Evolutionary conservation across 2,888 invertebrate genomes (phyloP), one percentile per base, ranked within the genome.

Genomic region (Pachycephus smyrnensis): DNA sequence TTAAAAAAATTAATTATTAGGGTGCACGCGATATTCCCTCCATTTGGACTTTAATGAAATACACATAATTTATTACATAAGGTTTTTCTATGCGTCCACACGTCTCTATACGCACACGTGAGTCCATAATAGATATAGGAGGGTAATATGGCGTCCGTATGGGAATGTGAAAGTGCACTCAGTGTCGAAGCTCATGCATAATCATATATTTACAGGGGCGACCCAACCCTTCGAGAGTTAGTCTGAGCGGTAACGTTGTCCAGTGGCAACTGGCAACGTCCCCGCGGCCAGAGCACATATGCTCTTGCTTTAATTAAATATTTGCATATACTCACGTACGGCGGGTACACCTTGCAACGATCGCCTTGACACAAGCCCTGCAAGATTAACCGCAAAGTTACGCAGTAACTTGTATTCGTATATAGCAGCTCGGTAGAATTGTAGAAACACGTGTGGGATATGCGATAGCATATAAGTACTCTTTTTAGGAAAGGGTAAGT

Each of bases 121-220:
- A 32, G 35, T 55, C 77, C 33, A 36, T 23, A 73, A 74, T 33
- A 30, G 12, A 71, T 31, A 71, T 71, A 71, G 12, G 12, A 12
- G 78, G 82, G 81, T 82, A 82, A 83, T 82, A 83, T 77, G 80
- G 76, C 82, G 79, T 80, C 80, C 79, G 79, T 79, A 82, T 77
- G 80, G 68, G 84, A 82, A 83, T 85, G 85, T 83, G 87, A 89
- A 88, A 88, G 87, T 88, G 88, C 89, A 88, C 89, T 88, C 87
- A 89, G 87, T 86, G 78, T 82, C 84, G 84, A 83, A 82, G 82
- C 88, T 90, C 89, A 89, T 89, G 88, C 88, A 88, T 90, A 89
- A 89, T 90, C 89, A 90, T 89, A 88, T 87, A 89, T 90, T 90
- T 90, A 89, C 87, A 85, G 86, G 85, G 82, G 81, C 82, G 80